Evolutionary conservation across 1,140 invertebrate genomes (phyloP).

Genomic region (Solenopsis fugax): DNA sequence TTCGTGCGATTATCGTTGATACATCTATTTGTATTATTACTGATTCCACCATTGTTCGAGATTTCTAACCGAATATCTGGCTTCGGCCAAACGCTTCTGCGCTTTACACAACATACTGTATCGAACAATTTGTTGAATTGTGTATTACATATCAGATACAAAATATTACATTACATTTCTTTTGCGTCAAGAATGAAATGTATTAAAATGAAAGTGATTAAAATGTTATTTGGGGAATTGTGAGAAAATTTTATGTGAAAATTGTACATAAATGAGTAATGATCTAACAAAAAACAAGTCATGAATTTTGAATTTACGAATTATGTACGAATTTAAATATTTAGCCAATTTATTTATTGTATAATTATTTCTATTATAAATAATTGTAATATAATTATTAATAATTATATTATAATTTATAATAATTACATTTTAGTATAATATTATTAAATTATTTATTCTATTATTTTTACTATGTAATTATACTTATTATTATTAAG

Average conservation of each 20-base stretch:
- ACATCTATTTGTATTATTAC: not conserved
- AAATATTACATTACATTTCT: not conserved
- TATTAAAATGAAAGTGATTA: not conserved
- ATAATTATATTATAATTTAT: too few relatives aligned
- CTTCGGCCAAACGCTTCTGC: not conserved
- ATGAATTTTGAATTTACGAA: not conserved
- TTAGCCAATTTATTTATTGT: not conserved
- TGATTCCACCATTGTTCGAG: constrained; percentile 1
- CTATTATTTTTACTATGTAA: not conserved
- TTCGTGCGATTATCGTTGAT: not conserved
- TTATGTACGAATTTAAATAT: not conserved
- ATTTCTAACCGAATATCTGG: constrained; percentile 10
- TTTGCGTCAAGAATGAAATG: constrained; percentile 1
- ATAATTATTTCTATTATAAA: not conserved
- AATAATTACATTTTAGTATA: not conserved
- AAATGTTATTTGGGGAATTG: not conserved
- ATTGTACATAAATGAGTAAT: constrained; percentile 2
- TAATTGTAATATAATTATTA: too few relatives aligned
- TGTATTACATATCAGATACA: not conserved
- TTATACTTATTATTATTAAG: constrained; percentile 8
- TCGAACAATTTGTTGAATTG: not conserved
- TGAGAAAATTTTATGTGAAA: not conserved
- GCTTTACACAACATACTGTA: not conserved
- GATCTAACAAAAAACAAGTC: not conserved
- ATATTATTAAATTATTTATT: constrained; percentile 3